A percentile compares a stretch with the other conserved stretches of the same genome.
These are phyloP conservation scores for Cydia fagiglandana DNA, from an alignment of 1,140 invertebrate genomes.

Conservation along the genomic window DNA sequence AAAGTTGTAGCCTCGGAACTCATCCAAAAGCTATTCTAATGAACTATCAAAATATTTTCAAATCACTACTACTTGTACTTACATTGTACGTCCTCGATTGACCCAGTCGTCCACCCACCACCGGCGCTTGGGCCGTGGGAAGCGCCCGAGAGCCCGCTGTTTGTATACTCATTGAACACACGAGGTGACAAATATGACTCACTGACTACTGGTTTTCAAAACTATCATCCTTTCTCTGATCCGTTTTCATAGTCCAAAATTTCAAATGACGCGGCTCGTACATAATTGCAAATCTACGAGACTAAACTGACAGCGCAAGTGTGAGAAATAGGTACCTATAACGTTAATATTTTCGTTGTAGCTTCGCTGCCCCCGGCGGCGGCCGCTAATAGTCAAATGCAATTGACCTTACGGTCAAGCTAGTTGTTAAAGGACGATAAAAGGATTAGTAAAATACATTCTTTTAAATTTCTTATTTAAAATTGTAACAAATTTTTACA, in stretches of 20 bases:
- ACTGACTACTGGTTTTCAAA: background rate
- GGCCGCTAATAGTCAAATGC: background rate
- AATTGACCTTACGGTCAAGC: constrained; percentile 20
- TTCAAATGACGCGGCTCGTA: background rate
- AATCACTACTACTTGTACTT: background rate
- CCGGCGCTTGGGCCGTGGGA: constrained; percentile 16
- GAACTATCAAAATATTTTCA: background rate
- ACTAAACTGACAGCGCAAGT: background rate
- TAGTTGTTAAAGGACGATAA: background rate
- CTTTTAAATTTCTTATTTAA: no score
- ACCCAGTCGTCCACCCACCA: constrained; percentile 3
- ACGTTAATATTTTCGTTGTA: no score
- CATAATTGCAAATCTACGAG: background rate
- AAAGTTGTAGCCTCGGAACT: no score
- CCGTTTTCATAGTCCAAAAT: background rate
- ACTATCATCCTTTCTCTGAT: constrained; percentile 6
- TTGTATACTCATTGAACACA: constrained; percentile 11
- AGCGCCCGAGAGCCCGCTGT: background rate
- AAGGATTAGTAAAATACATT: background rate
- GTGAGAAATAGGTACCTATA: background rate
- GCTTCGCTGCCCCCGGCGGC: background rate
- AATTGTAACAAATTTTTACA: no score
- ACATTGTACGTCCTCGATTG: background rate
- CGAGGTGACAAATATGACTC: constrained; percentile 12
- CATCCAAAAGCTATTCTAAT: no score